A percentile compares a stretch with the other conserved stretches of the same genome.
Evolutionary conservation across 2,797 vertebrate genomes (phyloP).

Genomic region (Telmatherina bonti): DNA sequence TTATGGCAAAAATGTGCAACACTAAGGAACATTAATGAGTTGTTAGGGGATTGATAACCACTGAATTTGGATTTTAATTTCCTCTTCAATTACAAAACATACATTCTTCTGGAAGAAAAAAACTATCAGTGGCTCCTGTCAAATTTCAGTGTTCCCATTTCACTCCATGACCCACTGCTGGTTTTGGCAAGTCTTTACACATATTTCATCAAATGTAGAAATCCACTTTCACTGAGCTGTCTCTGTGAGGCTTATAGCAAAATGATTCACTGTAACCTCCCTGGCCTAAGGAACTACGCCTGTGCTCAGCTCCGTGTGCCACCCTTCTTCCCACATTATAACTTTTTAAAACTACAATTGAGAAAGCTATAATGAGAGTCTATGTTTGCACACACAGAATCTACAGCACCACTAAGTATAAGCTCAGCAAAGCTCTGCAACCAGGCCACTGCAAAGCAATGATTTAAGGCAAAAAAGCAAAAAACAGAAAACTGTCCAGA

Average conservation of each 20-base stretch:
- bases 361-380: conserved; percentile 23
- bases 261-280: neutral
- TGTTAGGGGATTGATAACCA: neutral
- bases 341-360: conserved; percentile 38
- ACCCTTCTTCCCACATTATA: conserved; percentile 19
- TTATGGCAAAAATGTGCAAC: neutral
- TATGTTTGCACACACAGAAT: conserved; percentile 45
- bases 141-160: neutral
- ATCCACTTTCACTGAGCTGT: neutral
- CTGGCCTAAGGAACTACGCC: neutral
- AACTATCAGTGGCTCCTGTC: neutral
- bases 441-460: conserved; percentile 20
- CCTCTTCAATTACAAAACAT: neutral
- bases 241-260: neutral
- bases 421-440: conserved; percentile 39
- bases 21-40: neutral
- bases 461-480: conserved; percentile 46
- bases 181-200: neutral
- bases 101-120: neutral
- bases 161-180: neutral
- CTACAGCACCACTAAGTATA: conserved; percentile 46
- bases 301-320: conserved; percentile 10
- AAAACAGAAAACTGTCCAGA: too few species aligned
- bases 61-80: neutral
- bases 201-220: neutral